phyloP scores from a whole-genome alignment of 2,113 vertebrate genomes.

The Cepphus grylle region DNA sequence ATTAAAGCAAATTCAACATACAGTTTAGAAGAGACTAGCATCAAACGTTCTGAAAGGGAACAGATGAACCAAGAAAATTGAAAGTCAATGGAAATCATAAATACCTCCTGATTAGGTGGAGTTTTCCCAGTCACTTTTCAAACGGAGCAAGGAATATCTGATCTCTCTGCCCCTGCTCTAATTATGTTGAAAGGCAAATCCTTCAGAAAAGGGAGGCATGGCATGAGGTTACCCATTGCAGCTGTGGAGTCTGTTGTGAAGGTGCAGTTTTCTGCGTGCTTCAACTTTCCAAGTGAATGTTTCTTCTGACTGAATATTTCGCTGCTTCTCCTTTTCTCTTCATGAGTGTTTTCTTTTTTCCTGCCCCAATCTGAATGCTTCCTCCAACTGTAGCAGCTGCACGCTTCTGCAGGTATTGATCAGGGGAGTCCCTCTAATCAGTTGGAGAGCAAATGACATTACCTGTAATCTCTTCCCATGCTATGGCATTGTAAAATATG shows the following conservation, averaged over 20 bases:
- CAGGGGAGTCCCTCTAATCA: not conserved
- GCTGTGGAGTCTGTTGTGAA: not conserved
- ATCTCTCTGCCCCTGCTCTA: not conserved
- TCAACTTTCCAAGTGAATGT: not conserved
- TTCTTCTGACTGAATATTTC: not conserved
- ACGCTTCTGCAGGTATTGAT: not conserved
- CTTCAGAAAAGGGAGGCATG: not conserved
- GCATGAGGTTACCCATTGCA: not conserved
- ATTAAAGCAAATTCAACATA: constrained; percentile 54
- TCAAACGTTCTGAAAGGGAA: constrained; percentile 40
- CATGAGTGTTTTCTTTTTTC: not conserved
- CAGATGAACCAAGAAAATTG: constrained; percentile 51
- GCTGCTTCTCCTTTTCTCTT: not conserved
- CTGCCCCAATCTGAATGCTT: not conserved
- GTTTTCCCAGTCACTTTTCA: constrained; percentile 27
- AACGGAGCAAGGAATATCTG: constrained; percentile 7
- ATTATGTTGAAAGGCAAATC: not conserved
- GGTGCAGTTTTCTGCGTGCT: not conserved
- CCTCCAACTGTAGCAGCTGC: not conserved
- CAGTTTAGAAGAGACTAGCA: constrained; percentile 36
- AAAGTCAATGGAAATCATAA: constrained; percentile 55
- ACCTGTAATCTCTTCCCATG: not conserved
- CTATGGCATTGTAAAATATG: not conserved
- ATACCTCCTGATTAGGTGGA: constrained; percentile 29
- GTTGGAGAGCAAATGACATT: not conserved